Percentiles rank a stretch among this genome's conserved stretches.
These are phyloP conservation scores for Pararge aegeria DNA, from an alignment of 1,140 invertebrate genomes.

Conservation along the genomic window DNA sequence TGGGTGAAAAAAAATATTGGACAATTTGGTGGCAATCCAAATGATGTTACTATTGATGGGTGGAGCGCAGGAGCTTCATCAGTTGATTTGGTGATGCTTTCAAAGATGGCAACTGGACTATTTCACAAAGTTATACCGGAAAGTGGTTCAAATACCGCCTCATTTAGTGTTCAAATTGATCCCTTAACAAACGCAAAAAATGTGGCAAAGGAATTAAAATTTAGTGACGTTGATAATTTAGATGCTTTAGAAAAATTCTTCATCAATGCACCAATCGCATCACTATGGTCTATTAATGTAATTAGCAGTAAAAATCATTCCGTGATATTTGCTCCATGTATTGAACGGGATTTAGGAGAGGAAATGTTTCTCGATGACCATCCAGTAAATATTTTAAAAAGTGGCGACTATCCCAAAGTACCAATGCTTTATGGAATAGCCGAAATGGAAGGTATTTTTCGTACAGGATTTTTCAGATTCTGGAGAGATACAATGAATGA, in stretches of 20 bases:
- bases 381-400: conserved; percentile 38
- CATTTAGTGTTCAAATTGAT: conserved; percentile 34
- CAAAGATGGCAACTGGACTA: conserved; percentile 36
- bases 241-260: conserved; percentile 41
- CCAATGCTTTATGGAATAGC: conserved; percentile 41
- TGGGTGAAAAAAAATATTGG: conserved; percentile 49
- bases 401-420: conserved; percentile 36
- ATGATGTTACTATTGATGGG: conserved; percentile 44
- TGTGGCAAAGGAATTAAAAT: conserved; percentile 32
- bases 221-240: conserved; percentile 34
- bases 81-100: conserved; percentile 39
- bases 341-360: conserved; percentile 34
- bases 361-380: conserved; percentile 35
- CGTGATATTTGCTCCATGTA: conserved; percentile 38
- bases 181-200: conserved; percentile 34
- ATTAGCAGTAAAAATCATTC: conserved; percentile 17
- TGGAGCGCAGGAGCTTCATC: conserved; percentile 42
- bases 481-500: conserved; percentile 40
- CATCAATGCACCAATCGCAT: conserved; percentile 24
- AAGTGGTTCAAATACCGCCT: conserved; percentile 29
- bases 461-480: conserved; percentile 23
- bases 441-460: conserved; percentile 41
- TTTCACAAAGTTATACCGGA: conserved; percentile 44
- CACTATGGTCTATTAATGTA: conserved; percentile 16
- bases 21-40: conserved; percentile 45